Evolutionary conservation across 2,113 vertebrate genomes (phyloP).

Genomic region (Rostratula benghalensis): DNA sequence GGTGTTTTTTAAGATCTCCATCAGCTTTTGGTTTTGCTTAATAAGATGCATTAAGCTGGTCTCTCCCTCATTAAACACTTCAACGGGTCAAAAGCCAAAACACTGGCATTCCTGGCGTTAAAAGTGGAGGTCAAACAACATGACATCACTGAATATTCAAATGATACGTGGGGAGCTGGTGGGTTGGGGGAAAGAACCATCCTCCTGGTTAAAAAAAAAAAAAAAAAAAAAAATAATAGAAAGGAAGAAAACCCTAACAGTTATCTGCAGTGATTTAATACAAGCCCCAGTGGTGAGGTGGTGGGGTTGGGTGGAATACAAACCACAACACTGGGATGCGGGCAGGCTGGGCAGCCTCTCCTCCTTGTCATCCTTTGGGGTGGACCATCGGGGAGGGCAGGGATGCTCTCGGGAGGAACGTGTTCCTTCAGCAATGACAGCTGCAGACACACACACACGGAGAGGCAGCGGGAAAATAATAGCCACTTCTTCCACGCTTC

Average conservation of each 20-base stretch:
- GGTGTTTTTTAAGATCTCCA: background rate
- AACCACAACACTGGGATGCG: background rate
- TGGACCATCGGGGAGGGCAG: background rate
- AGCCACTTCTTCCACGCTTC: constrained; percentile 54
- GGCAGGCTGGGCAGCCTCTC: background rate
- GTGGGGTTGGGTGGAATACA: background rate
- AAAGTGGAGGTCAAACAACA: background rate
- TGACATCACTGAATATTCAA: constrained; percentile 43
- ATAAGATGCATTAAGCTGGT: background rate
- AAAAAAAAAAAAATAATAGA: background rate
- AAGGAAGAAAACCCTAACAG: background rate
- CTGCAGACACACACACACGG: background rate
- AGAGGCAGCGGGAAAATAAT: constrained; percentile 38
- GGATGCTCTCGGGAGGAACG: background rate
- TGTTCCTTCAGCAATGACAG: constrained; percentile 45
- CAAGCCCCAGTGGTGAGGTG: background rate
- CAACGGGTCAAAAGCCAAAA: constrained; percentile 36
- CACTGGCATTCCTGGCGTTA: background rate
- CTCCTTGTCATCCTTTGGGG: background rate
- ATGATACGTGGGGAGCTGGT: background rate
- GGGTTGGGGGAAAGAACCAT: background rate
- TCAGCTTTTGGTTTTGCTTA: background rate
- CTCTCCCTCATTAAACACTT: background rate
- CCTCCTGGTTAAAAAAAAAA: background rate
- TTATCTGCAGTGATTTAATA: background rate